These are phyloP conservation scores for Penaeus chinensis DNA, from an alignment of 1,140 invertebrate genomes.

Conservation along the genomic window DNA sequence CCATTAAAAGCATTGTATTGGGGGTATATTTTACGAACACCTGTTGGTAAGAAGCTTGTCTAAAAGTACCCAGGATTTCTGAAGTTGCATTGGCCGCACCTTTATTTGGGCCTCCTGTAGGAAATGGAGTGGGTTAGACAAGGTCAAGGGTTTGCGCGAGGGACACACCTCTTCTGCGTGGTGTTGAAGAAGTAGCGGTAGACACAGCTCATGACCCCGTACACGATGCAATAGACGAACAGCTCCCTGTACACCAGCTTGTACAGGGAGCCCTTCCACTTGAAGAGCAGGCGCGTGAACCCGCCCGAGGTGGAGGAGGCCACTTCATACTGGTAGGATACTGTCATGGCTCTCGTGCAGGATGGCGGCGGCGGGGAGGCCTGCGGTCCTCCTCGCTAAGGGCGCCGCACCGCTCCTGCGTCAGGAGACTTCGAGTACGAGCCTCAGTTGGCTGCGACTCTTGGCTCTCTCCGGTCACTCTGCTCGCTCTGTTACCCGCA, in stretches of 20 bases:
- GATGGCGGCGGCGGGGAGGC: too few species aligned
- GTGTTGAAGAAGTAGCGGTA: conserved; percentile 75
- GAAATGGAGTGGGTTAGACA: too few species aligned
- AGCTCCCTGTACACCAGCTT: conserved; percentile 81
- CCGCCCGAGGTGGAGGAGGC: conserved; percentile 79
- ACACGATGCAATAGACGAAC: conserved; percentile 74
- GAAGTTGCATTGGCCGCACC: too few species aligned
- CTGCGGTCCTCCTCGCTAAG: neutral
- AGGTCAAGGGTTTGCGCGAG: neutral
- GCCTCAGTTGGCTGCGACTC: too few species aligned
- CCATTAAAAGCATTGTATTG: too few species aligned
- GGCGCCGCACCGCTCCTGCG: neutral
- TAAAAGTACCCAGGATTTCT: too few species aligned
- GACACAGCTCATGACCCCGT: conserved; percentile 74
- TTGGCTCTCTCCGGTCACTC: too few species aligned
- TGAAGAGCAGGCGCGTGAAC: conserved; percentile 78
- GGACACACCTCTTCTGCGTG: conserved; percentile 73
- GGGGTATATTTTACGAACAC: too few species aligned
- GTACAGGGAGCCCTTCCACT: conserved; percentile 82
- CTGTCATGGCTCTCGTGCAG: conserved; percentile 73
- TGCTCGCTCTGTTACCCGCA: too few species aligned
- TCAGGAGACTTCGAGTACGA: too few species aligned
- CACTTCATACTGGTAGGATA: conserved; percentile 81
- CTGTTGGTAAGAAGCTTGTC: too few species aligned
- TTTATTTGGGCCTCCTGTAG: too few species aligned